Percentiles rank a stretch among this genome's conserved stretches.
phyloP scores from a whole-genome alignment of 1,140 invertebrate species.

The Ostrea edulis region DNA sequence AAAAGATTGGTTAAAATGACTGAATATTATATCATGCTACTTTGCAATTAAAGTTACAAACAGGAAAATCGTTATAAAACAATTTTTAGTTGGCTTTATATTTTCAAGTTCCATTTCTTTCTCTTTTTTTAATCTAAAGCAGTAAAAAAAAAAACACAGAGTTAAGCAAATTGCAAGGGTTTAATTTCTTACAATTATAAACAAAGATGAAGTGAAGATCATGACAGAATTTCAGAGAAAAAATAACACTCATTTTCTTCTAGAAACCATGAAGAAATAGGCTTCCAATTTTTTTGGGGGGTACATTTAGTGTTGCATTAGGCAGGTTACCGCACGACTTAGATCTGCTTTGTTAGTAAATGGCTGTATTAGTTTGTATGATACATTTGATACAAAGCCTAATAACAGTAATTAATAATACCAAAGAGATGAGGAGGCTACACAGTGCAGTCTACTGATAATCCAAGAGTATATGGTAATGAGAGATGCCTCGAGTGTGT shows the following conservation, averaged over 20 bases:
- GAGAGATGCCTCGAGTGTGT: constrained; percentile 24
- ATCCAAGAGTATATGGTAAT: constrained; percentile 25
- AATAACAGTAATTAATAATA: constrained; percentile 22
- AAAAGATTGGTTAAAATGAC: constrained; percentile 9
- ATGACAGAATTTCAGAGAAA: not conserved
- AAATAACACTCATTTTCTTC: not conserved
- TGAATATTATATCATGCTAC: constrained; percentile 33
- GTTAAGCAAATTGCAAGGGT: constrained; percentile 26
- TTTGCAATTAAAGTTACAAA: constrained; percentile 36
- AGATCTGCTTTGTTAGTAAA: constrained; percentile 26
- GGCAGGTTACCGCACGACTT: constrained; percentile 20
- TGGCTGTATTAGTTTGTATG: constrained; percentile 34
- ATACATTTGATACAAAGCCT: constrained; percentile 33
- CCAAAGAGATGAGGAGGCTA: constrained; percentile 17
- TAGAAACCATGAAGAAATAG: not conserved
- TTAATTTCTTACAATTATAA: not conserved
- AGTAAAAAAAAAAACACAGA: constrained; percentile 13
- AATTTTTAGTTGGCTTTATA: constrained; percentile 24
- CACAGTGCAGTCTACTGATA: constrained; percentile 29
- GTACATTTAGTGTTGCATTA: constrained; percentile 11
- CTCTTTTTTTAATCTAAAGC: constrained; percentile 5
- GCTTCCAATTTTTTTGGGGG: not conserved
- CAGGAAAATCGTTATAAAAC: constrained; percentile 12
- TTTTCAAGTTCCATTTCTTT: not conserved
- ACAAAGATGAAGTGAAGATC: constrained; percentile 6